Evolutionary conservation across 2,888 invertebrate species (phyloP).

Genomic region (Nephrotoma appendiculata): DNA sequence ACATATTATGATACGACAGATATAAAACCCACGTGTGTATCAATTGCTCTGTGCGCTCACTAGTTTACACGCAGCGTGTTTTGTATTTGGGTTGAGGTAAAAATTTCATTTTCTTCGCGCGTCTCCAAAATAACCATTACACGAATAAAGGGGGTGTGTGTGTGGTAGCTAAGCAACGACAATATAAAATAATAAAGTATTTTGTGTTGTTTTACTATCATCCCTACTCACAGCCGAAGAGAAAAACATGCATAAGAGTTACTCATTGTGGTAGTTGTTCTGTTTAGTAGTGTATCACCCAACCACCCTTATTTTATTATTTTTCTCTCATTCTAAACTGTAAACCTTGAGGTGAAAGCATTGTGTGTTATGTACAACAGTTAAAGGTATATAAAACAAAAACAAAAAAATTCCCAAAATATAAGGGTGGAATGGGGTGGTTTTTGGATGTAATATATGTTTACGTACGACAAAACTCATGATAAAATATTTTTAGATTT

Average conservation of each 20-base stretch:
- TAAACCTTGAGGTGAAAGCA: neutral
- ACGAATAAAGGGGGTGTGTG: neutral
- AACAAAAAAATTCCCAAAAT: neutral
- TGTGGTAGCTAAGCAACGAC: neutral
- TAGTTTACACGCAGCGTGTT: neutral
- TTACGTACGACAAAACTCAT: conserved; percentile 3
- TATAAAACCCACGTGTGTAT: neutral
- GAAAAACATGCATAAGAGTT: neutral
- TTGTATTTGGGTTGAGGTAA: neutral
- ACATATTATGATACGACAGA: neutral
- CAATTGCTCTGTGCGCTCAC: neutral
- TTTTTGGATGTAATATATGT: neutral
- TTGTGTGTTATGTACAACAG: neutral
- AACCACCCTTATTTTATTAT: neutral
- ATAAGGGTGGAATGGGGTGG: neutral
- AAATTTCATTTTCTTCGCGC: neutral
- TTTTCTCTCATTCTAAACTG: neutral
- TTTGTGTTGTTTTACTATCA: neutral
- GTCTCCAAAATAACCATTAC: neutral
- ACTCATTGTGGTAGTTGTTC: neutral
- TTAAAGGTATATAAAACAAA: neutral
- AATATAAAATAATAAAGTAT: neutral
- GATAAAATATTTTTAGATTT: neutral
- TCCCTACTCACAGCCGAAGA: neutral
- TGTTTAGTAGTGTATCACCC: neutral